These are phyloP conservation scores for Mesorhabditis belari DNA, from an alignment of 2,888 invertebrate genomes.

Conservation along the genomic window DNA sequence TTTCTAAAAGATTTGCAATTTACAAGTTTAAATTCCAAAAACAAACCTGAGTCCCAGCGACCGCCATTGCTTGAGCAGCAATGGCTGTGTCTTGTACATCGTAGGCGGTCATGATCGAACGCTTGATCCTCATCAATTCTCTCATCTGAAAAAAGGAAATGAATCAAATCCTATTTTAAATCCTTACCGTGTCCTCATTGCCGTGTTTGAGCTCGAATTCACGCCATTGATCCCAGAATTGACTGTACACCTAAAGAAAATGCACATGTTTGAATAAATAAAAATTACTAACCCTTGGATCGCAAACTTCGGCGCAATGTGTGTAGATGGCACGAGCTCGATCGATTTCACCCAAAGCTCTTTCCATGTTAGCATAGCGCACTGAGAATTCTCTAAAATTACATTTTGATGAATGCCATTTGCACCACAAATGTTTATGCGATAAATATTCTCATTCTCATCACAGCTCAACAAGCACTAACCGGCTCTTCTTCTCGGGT, in stretches of 20 bases:
- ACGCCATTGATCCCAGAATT: slow-evolving; percentile 98
- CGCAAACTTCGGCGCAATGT: slow-evolving; percentile 97
- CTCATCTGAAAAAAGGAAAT: neutral
- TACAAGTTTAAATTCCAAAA: neutral
- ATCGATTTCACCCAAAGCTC: slow-evolving; percentile 94
- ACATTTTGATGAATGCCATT: neutral
- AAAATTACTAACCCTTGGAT: slow-evolving; percentile 72
- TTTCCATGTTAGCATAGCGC: slow-evolving; percentile 93
- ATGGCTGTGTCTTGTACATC: slow-evolving; percentile 98
- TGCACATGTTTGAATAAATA: neutral
- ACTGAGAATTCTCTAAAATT: slow-evolving; percentile 82
- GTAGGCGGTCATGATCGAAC: slow-evolving; percentile 73
- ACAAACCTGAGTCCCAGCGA: slow-evolving; percentile 49
- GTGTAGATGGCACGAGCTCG: slow-evolving; percentile 91
- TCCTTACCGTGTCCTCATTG: slow-evolving; percentile 97
- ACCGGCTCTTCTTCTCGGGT: slow-evolving; percentile 74
- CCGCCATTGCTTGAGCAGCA: slow-evolving; percentile 91
- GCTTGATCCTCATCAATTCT: slow-evolving; percentile 65
- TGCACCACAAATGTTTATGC: neutral
- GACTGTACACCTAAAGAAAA: slow-evolving; percentile 65
- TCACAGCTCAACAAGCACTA: neutral
- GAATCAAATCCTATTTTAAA: slow-evolving; percentile 55
- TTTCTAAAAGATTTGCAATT: neutral
- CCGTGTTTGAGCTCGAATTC: slow-evolving; percentile 98
- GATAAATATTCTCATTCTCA: neutral